Base-by-base conservation (phyloP, 2,888 invertebrate species). In the Cyclophora punctaria region DNA sequence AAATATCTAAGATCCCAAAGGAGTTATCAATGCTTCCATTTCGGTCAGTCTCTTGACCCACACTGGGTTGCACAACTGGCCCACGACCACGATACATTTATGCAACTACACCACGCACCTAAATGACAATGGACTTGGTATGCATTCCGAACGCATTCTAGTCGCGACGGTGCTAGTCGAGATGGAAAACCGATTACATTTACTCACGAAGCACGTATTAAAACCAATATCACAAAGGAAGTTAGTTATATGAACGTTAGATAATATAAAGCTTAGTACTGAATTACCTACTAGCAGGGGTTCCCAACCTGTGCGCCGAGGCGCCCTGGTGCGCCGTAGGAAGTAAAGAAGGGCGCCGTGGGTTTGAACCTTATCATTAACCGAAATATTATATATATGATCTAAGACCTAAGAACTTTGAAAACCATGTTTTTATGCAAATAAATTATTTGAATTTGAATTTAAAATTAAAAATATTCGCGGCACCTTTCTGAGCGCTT, bases 51-150 rank as follows among this genome's bases (percentile, higher is more conserved):
- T 70, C 75, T 73, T 73, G 73, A 69, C 73, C 73, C 71, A 71
- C 66, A 61, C 61, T 64, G 71, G 20, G 20, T 83, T 82, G 71
- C 77, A 77, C 77, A 82, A 83, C 68, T 60, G 59, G 50, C 65
- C 20, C 20, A 20, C 20, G 20, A 20, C 20, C 64, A 67, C 64
- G 63, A 60, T 59, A 60, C 57, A 55, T 69, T 75, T 73, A 76
- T 76, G 75, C 77, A 77, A 78, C 73, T 71, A 69, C 67, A 66
- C 61, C 67, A 67, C 69, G 68, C 64, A 65, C 70, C 69, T 69
- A 75, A 73, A 75, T 83, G 82, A 83, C 84, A 83, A 83, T 84
- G 81, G 74, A 78, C 80, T 80, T 78, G 80, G 74, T 73, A 72
- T 75, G 70, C 72, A 75, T 78, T 78, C 77, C 74, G 62, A 59